Evolutionary conservation across 2,113 vertebrate genomes (phyloP), one percentile per base, ranked within the genome.

Genomic region (Aphyosemion australe): DNA sequence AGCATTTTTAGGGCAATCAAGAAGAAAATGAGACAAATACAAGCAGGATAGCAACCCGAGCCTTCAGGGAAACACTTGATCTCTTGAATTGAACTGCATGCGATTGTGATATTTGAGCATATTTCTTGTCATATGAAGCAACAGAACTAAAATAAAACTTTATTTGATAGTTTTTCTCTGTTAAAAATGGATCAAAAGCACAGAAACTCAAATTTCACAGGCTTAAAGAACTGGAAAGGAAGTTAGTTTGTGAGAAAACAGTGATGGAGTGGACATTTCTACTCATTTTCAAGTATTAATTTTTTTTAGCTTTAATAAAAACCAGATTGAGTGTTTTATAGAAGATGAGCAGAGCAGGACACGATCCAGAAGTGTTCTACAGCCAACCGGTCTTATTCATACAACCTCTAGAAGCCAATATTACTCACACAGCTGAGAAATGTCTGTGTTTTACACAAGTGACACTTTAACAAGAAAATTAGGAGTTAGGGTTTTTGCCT

Each of bases 21-120:
- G 56, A 47, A 62, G n/a, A 70, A 69, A 61, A 49, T 68, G 74
- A 69, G 39, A 76, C 57, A 61, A 62, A 78, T 2, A 41, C 74
- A 74, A 55, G 61, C 42, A 14, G 51, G 34, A 60, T 74, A 63
- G 70, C 53, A 76, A 85, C 56, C 53, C 49, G 1, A 61, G 71
- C 60, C 64, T 54, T 60, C 50, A 49, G 47, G 31, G 7, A 63
- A 73, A 52, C 71, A 13, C 64, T 26, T 37, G 34, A 5, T 65
- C 60, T 37, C 43, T 32, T 46, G 39, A 34, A 26, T 39, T 9
- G 37, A 31, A 21, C 47, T 62, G 41, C 18, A 45, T 10, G 12
- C 0, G 8, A 42, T 43, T n/a, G 37, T n/a, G 21, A 31, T 45
- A 32, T 43, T 61, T 21, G 46, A 48, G 46, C 46, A 10, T 32